Evolutionary conservation across 2,888 invertebrate genomes (phyloP).

Genomic region (Nebria brevicollis): DNA sequence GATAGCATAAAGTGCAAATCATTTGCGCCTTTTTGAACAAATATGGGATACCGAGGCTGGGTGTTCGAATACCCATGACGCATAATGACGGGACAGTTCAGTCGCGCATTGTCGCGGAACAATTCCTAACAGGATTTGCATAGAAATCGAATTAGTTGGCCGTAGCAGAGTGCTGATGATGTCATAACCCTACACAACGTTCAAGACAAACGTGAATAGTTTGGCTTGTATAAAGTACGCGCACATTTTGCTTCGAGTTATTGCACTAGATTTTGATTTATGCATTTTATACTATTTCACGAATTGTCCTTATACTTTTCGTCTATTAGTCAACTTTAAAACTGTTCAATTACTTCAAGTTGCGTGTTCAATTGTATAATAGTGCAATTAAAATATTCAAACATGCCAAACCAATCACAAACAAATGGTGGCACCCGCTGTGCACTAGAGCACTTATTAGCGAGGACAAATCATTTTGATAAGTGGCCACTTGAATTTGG

Average conservation of each 20-base stretch:
- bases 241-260: too few relatives aligned
- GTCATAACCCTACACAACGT: background rate
- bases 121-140: slow-evolving; percentile 41
- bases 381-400: background rate
- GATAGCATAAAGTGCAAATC: slow-evolving; percentile 34
- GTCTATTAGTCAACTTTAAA: too few relatives aligned
- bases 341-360: too few relatives aligned
- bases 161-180: slow-evolving; percentile 9
- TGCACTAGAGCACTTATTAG: background rate
- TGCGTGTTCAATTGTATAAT: background rate
- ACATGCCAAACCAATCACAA: slow-evolving; percentile 2
- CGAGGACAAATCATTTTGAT: slow-evolving; percentile 26
- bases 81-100: slow-evolving; percentile 45
- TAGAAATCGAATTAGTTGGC: slow-evolving; percentile 46
- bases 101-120: slow-evolving; percentile 39
- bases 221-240: too few relatives aligned
- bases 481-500: slow-evolving; percentile 39
- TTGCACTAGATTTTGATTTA: too few relatives aligned
- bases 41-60: background rate
- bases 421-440: slow-evolving; percentile 15
- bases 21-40: slow-evolving; percentile 33
- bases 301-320: too few relatives aligned
- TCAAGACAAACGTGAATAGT: background rate
- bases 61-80: slow-evolving; percentile 18
- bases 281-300: too few relatives aligned